phyloP scores from a whole-genome alignment of 2,113 vertebrate species.

The Gila orcuttii region DNA sequence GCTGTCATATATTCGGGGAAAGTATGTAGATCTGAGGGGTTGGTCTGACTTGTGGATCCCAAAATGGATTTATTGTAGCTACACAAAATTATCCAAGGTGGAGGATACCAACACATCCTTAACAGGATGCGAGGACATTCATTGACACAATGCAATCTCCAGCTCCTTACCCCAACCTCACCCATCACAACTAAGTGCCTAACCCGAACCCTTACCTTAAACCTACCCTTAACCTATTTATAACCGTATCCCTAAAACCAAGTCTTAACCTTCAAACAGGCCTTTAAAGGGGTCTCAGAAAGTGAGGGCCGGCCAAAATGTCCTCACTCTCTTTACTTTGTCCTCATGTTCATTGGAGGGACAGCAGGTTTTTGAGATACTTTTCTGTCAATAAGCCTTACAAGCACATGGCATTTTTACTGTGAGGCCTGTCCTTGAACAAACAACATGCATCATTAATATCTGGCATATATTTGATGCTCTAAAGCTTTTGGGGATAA shows the following conservation, averaged over 20 bases:
- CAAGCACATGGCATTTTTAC: background rate
- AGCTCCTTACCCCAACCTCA: too few species aligned
- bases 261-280: too few species aligned
- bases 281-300: too few species aligned
- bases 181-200: too few species aligned
- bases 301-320: too few species aligned
- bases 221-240: too few species aligned
- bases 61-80: slow-evolving; percentile 5
- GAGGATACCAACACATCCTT: background rate
- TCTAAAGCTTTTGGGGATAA: slow-evolving; percentile 39
- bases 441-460: slow-evolving; percentile 35
- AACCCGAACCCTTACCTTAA: too few species aligned
- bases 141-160: too few species aligned
- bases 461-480: slow-evolving; percentile 31
- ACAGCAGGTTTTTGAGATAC: background rate
- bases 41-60: background rate
- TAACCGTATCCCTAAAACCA: too few species aligned
- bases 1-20: background rate
- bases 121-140: background rate
- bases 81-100: background rate
- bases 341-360: background rate
- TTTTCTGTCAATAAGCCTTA: background rate
- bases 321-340: too few species aligned
- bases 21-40: slow-evolving; percentile 1
- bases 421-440: background rate